Evolutionary conservation across 1,140 invertebrate genomes (phyloP).

Genomic region (Musca domestica): DNA sequence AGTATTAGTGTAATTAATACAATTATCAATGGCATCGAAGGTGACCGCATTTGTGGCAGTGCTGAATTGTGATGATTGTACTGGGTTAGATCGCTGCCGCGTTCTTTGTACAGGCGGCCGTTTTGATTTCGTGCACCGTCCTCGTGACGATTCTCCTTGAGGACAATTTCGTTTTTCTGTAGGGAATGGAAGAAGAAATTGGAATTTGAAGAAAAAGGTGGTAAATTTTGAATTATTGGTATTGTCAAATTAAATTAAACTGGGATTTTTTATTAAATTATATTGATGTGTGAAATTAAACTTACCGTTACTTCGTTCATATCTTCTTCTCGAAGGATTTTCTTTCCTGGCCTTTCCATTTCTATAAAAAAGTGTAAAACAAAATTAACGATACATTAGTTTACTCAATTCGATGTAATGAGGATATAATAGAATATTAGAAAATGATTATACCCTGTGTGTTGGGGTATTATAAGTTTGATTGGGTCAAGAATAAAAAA

Average conservation of each 20-base stretch:
- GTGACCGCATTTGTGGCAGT: conserved; percentile 31
- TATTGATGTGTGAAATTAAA: not conserved
- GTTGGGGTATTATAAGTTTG: no score
- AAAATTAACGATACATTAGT: not conserved
- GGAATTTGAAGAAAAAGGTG: not conserved
- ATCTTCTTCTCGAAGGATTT: conserved; percentile 41
- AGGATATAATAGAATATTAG: no score
- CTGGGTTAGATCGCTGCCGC: conserved; percentile 34
- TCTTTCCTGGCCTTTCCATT: conserved; percentile 51
- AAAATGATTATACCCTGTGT: no score
- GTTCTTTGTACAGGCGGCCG: conserved; percentile 51
- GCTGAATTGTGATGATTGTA: conserved; percentile 19
- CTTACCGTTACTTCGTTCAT: conserved; percentile 48
- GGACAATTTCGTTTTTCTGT: conserved; percentile 47
- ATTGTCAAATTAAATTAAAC: not conserved
- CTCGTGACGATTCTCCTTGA: conserved; percentile 48
- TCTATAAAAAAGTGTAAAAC: conserved; percentile 33
- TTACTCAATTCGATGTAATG: not conserved
- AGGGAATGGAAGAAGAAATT: not conserved
- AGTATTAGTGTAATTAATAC: conserved; percentile 32
- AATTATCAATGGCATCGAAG: conserved; percentile 40
- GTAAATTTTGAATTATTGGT: not conserved
- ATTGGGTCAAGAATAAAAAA: conserved; percentile 1
- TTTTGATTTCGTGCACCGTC: conserved; percentile 51
- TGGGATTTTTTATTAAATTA: not conserved